Base-by-base conservation (phyloP, 2,888 invertebrate genomes). In the Drosophila macrospina region DNA sequence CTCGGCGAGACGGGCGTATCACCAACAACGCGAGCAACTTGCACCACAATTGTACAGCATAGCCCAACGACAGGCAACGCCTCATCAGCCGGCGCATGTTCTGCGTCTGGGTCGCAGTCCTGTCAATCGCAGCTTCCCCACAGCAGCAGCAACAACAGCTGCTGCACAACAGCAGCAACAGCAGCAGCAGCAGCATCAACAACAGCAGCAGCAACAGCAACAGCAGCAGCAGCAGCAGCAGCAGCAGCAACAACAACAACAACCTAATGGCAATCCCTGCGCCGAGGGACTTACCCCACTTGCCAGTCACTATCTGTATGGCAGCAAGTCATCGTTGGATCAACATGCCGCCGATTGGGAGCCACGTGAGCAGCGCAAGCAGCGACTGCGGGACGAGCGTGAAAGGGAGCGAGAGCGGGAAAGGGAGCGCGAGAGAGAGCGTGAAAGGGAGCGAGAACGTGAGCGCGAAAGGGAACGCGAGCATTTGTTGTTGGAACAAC, bases 51-150 rank as follows among this genome's bases (percentile, higher is more conserved):
- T 82, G 0, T 84, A 82, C 16, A 80, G 76, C 32, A 39, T 85
- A 41, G 55, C 62, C 24, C 82, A 80, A 41, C 70, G 80, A 5
- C 68, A 74, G 39, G 63, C 50, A 26, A 45, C 62, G n/a, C 77
- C 69, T 28, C 74, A 66, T 39, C 32, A 61, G 24, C 59, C 84
- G 32, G 79, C 87, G 13, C 88, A 74, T 34, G 54, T 89, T 11
- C 70, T 91, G 41, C 88, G 90, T 34, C 82, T 90, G 1, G 91
- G 90, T 13, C 80, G 90, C 52, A 91, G 90, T 75, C 90, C 91
- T 1, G 85, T 91, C 11, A 90, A 85, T 71, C 90, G 83, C 63
- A 79, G 60, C 15, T 74, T 52, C n/a, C 5, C 69, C n/a, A 7
- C 54, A 45, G 6, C 45, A 30, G 28, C 57, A 26, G 8, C 60